Conservation (phyloP, 2,113 vertebrate species). For the rat (Rattus norvegicus) region GRCr8 NC_086020.1:82102501-82103000, state of each 20-base stretch:
- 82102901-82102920: constrained; percentile 49
- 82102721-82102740: constrained; percentile 52
- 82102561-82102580: neutral
- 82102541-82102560: neutral
- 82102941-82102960: neutral
- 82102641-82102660: neutral
- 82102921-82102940: neutral
- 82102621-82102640: neutral
- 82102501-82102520: neutral
- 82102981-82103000: constrained; percentile 7
- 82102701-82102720: constrained; percentile 17
- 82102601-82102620: constrained; percentile 7
- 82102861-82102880: constrained; percentile 27
- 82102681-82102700: constrained; percentile 47
- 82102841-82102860: neutral
- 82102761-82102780: neutral
- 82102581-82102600: neutral
- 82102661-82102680: constrained; percentile 19
- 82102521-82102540: neutral
- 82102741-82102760: neutral
- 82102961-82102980: neutral
- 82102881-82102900: neutral
- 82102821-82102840: neutral
- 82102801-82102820: neutral
- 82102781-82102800: constrained; percentile 44